Evolutionary conservation across 2,888 invertebrate genomes (phyloP), one percentile per base, ranked within the genome.

Genomic region (Diploptera punctata): DNA sequence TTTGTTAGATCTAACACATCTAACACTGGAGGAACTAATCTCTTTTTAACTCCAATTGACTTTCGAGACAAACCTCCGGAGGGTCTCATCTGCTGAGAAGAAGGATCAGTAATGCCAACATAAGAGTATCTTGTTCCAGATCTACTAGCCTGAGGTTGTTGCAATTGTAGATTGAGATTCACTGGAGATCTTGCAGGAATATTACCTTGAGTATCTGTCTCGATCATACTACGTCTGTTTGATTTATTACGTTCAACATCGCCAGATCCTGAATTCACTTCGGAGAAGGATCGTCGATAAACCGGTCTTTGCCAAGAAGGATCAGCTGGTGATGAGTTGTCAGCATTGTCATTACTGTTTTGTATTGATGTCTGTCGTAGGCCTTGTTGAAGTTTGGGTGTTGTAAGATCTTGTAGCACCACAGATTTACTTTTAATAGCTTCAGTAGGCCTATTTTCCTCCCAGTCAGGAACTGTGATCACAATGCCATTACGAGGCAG

Each of bases 221-320:
- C 78, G 29, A 78, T 74, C 71, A 78, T 75, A 76, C 84, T 84
- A 70, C 83, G 76, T 13, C 84, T 79, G 77, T 83, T 83, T 79
- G 77, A 76, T 80, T 77, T 74, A 57, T 65, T 68, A 19, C 68
- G 69, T 65, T 74, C 73, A 33, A 67, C 33, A 72, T 78, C 72
- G 70, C 75, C 80, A 1, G 81, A 77, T 5, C 81, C 80, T 1
- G 82, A 79, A 62, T 83, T 83, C 43, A 84, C 79, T 79, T 85
- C 86, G 2, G 86, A 85, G 74, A 85, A 83, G 21, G 86, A 86
- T 73, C 85, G 79, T 60, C 85, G 80, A 77, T 85, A 85, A 47
- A 81, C 79, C n/a, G 84, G 83, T 78, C 84, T 84, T 16, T 76
- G 71, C 77, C 77, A 78, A 21, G 24, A 16, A n/a, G 21, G 19